Evolutionary conservation across 2,888 invertebrate species (phyloP), one percentile per base, ranked within the genome.

Genomic region (Neuroscelio doddi): DNA sequence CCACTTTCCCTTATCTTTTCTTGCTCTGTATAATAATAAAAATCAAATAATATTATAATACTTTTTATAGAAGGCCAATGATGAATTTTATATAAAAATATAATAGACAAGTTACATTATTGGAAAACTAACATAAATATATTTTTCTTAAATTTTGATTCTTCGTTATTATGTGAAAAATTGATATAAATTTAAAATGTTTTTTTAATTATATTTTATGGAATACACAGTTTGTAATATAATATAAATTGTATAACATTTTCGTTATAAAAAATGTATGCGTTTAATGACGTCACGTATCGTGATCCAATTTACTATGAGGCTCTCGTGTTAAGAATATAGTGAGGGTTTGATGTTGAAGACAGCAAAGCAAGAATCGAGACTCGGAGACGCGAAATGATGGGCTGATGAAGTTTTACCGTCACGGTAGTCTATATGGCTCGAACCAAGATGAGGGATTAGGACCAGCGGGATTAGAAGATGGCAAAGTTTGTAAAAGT

Each of bases 241-340:
- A n/a, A n/a, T n/a, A n/a, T n/a, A n/a, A n/a, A n/a, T n/a, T n/a
- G n/a, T n/a, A n/a, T n/a, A n/a, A n/a, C n/a, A n/a, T n/a, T n/a
- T n/a, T n/a, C n/a, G n/a, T n/a, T n/a, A n/a, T 73, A 78, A 80
- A 80, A 80, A 80, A 78, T 79, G 75, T 76, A 80, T 77, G 68
- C 73, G 72, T 70, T 79, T 84, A 82, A 84, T 80, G 78, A 81
- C 78, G 78, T 84, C 85, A 84, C 85, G 83, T 84, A 81, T 83
- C 80, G 78, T 82, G 81, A 85, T 85, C 84, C 82, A 84, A 85
- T 85, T 85, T 84, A 77, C 71, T 71, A 67, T 62, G 56, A 69
- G 71, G 67, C 55, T 56, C 50, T 41, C 62, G 59, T 56, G 66
- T 69, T 69, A 69, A 69, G 70, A 47, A 70, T 69, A 69, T 71